Conservation (phyloP, 2,113 vertebrate genomes). For the Cheirogaleus medius region DNA sequence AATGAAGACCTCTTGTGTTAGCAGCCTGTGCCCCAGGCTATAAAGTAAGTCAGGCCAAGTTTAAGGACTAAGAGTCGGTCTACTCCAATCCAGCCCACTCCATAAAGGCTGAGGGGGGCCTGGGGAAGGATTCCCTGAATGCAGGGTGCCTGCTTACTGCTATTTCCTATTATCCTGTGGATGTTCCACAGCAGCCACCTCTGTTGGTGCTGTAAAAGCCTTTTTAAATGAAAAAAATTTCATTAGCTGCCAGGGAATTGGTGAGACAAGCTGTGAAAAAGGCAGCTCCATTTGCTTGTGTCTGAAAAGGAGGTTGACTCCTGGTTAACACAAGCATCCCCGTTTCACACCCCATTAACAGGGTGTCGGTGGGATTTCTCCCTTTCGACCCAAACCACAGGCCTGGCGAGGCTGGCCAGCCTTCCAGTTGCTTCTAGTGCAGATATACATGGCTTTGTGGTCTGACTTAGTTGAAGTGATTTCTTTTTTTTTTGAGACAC, state of each 20-base stretch:
- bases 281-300: not conserved
- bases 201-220: not conserved
- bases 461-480: not conserved
- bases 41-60: not conserved
- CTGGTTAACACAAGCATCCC: not conserved
- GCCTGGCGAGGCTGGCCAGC: not conserved
- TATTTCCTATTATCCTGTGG: not conserved
- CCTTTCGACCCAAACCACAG: constrained; percentile 24
- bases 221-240: not conserved
- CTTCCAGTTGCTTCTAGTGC: not conserved
- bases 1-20: not conserved
- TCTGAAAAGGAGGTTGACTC: constrained; percentile 1
- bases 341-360: constrained; percentile 55
- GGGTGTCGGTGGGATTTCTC: constrained; percentile 23
- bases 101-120: not conserved
- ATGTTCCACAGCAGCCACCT: not conserved
- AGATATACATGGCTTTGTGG: not conserved
- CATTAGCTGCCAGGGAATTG: not conserved
- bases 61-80: not conserved
- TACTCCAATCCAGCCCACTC: not conserved
- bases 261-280: not conserved
- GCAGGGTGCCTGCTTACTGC: not conserved
- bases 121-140: not conserved
- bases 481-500: too few species aligned
- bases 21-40: not conserved